A percentile compares a stretch with the other conserved stretches of the same genome.
phyloP scores from a whole-genome alignment of 2,888 invertebrate species.

The Nomada goodeniana region DNA sequence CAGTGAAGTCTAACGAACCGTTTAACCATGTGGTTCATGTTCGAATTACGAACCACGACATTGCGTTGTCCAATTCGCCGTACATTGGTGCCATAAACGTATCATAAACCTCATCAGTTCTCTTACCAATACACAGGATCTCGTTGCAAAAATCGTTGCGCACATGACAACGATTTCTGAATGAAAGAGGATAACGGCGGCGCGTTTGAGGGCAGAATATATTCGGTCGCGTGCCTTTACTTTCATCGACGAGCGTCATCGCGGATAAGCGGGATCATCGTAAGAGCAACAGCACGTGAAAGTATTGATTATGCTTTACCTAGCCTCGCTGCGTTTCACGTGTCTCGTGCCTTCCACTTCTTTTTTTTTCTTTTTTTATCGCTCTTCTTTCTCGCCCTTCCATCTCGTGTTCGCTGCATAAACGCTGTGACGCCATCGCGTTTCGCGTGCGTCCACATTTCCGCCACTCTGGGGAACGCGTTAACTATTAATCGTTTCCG shows the following conservation, averaged over 20 bases:
- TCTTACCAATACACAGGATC: neutral
- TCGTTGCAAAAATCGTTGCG: neutral
- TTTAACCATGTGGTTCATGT: too few relatives aligned
- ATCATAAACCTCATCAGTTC: too few relatives aligned
- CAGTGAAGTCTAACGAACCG: too few relatives aligned
- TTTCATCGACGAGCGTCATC: constrained; percentile 39
- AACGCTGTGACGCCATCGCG: constrained; percentile 20
- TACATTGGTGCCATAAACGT: too few relatives aligned
- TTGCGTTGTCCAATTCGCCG: too few relatives aligned
- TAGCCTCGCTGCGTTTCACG: constrained; percentile 43
- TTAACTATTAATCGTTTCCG: constrained; percentile 44
- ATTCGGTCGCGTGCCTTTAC: neutral
- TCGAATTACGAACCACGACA: too few relatives aligned
- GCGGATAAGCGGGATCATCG: constrained; percentile 46
- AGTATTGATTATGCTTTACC: constrained; percentile 52
- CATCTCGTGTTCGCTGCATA: constrained; percentile 4
- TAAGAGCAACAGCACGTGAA: constrained; percentile 43
- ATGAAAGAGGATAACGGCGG: neutral
- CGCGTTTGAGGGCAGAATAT: neutral
- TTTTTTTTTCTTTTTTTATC: neutral
- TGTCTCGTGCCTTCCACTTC: constrained; percentile 17
- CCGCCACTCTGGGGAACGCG: neutral
- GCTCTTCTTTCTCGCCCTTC: neutral
- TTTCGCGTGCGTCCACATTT: constrained; percentile 19
- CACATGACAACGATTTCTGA: neutral